These are phyloP conservation scores for Drosophila borealis DNA, from an alignment of 2,888 invertebrate genomes.

Conservation along the genomic window DNA sequence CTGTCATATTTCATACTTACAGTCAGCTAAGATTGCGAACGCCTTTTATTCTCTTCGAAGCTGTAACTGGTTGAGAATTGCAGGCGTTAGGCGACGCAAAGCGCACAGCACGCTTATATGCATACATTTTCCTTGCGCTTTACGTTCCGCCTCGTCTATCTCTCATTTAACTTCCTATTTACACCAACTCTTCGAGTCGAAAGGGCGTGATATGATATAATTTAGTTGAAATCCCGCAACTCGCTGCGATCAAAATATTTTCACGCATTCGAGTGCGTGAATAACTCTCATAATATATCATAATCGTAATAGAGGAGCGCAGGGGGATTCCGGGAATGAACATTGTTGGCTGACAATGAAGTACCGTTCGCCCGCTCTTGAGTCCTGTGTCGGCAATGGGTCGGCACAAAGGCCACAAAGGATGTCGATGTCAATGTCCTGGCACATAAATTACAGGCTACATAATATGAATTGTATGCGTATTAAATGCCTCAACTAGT, in stretches of 20 bases:
- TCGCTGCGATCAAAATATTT: conserved; percentile 71
- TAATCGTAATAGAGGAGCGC: conserved; percentile 50
- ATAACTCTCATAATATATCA: conserved; percentile 57
- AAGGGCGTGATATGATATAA: conserved; percentile 46
- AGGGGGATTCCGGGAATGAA: conserved; percentile 48
- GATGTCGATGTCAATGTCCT: conserved; percentile 76
- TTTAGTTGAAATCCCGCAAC: neutral
- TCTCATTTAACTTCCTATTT: too few relatives aligned
- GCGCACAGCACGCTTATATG: too few relatives aligned
- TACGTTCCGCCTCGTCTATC: too few relatives aligned
- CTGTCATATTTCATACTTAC: too few relatives aligned
- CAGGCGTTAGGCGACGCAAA: too few relatives aligned
- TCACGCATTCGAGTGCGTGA: conserved; percentile 38
- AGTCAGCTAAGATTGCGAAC: too few relatives aligned
- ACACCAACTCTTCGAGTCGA: neutral
- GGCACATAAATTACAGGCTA: conserved; percentile 65
- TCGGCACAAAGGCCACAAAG: conserved; percentile 59
- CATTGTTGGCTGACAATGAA: conserved; percentile 61
- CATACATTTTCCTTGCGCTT: too few relatives aligned
- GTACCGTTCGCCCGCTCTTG: conserved; percentile 52
- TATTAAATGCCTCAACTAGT: conserved; percentile 36
- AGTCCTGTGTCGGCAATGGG: conserved; percentile 40
- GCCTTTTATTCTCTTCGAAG: too few relatives aligned
- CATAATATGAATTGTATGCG: conserved; percentile 57
- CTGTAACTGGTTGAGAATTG: too few relatives aligned